Base-by-base conservation (phyloP, 2,113 vertebrate genomes). In the Ranitomeya imitator region DNA sequence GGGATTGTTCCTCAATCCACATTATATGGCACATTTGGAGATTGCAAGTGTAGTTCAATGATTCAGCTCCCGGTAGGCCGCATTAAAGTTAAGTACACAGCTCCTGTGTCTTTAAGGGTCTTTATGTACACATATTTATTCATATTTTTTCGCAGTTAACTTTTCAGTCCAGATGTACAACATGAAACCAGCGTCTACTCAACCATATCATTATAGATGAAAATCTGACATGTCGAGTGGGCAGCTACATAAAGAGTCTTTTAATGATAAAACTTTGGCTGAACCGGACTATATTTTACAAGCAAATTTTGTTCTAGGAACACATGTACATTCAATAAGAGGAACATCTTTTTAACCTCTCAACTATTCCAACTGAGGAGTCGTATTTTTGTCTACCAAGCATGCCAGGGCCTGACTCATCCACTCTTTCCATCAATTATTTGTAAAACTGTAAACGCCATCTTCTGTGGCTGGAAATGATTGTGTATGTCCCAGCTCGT, bases 321-420 rank as follows among this genome's bases (percentile, higher is more conserved):
- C 74, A 69, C n/a, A 65, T 76, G 69, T 78, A 83, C 51, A 18
- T 26, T 85, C 51, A 52, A 12, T 57, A 80, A 23, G 23, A 71
- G 77, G 59, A 85, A 67, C 26, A 67, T 59, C 54, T 61, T 9
- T 85, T 18, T 65, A 67, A 54, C 57, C 8, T 19, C 26, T 26
- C 7, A 77, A 9, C 37, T 18, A 82, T 74, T 83, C 79, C 31
- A 67, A 76, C 31, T 60, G 12, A n/a, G 6, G 19, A 31, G 23
- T 83, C 71, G 63, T 81, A 52, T 82, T 87, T 67, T n/a, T 65
- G 65, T 69, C 37, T 85, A 26, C 21, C n/a, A 84, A 67, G 60
- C 81, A 79, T 74, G 87, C 65, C 81, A 84, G 51, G 45, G 60
- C 87, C 18, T 88, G 87, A 88, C 31, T 77, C 23, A 61, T 83